Base-by-base conservation (phyloP, 1,140 invertebrate genomes). In the Spodoptera frugiperda region DNA sequence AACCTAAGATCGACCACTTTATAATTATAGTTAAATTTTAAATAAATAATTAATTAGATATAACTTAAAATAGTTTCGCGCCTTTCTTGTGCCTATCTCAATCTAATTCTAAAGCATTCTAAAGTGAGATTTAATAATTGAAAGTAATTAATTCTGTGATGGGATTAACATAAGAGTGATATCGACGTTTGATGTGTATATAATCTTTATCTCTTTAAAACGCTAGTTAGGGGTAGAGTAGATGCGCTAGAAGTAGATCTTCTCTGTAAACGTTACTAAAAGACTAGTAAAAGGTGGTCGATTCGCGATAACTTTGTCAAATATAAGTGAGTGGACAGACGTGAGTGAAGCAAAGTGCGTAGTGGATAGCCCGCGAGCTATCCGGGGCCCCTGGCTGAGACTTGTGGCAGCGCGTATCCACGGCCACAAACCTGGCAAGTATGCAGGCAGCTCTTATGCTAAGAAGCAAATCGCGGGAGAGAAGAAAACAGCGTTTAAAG, bases 381-480 rank as follows among this genome's bases (percentile, higher is more conserved):
- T 11, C 57, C n/a, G 21, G 57, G 72, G 71, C 78, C 73, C 30
- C 30, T 63, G 85, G 73, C 77, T 81, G 72, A 78, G 77, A 82
- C 81, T 85, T 81, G 61, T 78, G 80, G 74, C 78, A 75, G 77
- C 39, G 83, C 71, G 78, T 67, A 48, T 70, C 48, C 21, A 86
- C 65, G 82, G 90, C 89, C 87, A 89, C 89, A 95, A 95, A 94
- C 95, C 95, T 94, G 92, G 95, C 95, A 95, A 96, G 96, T 94
- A 97, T 98, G 97, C 97, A 98, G 96, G 97, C 97, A 95, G 97
- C 97, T 95, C 96, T 98, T 95, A 97, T 97, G 95, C 96, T 98
- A 95, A 96, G 97, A 95, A 96, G 97, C 92, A 97, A 97, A 95
- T 97, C 97, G 95, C 96, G 97, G 94, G 96, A 97, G 94, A 95